A percentile compares a stretch with the other conserved stretches of the same genome.
These are phyloP conservation scores for Stenotaenia linearis DNA, from an alignment of 2,888 invertebrate genomes.

Conservation along the genomic window DNA sequence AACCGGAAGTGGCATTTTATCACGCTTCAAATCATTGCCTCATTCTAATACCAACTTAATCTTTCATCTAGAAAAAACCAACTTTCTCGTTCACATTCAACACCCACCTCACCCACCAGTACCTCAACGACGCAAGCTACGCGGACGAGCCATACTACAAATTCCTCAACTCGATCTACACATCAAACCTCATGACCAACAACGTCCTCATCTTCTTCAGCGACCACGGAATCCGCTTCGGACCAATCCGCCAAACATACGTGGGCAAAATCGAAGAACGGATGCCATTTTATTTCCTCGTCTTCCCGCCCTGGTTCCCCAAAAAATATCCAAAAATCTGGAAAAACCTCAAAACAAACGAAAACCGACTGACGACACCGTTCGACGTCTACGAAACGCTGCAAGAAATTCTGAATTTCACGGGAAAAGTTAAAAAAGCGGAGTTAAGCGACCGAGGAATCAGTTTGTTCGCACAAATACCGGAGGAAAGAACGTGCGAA, in stretches of 20 bases:
- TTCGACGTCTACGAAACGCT: conserved; percentile 43
- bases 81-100: conserved; percentile 8
- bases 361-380: conserved; percentile 64
- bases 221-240: conserved; percentile 49
- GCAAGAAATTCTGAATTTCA: conserved; percentile 56
- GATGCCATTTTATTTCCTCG: conserved; percentile 69
- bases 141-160: conserved; percentile 62
- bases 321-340: conserved; percentile 58
- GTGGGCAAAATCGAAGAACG: conserved; percentile 74
- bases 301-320: conserved; percentile 67
- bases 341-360: conserved; percentile 61
- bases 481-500: conserved; percentile 65
- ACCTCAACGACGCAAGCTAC: conserved; percentile 67
- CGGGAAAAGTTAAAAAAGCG: not conserved
- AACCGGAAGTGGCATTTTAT: not conserved
- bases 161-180: conserved; percentile 40
- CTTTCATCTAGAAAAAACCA: conserved; percentile 17
- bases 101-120: conserved; percentile 52
- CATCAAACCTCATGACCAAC: conserved; percentile 32
- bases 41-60: not conserved
- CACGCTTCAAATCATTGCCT: not conserved
- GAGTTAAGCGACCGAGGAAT: conserved; percentile 53
- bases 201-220: conserved; percentile 43
- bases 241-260: conserved; percentile 44
- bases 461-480: conserved; percentile 71